These are phyloP conservation scores for Synchiropus splendidus DNA, from an alignment of 2,113 vertebrate species.

Conservation along the genomic window DNA sequence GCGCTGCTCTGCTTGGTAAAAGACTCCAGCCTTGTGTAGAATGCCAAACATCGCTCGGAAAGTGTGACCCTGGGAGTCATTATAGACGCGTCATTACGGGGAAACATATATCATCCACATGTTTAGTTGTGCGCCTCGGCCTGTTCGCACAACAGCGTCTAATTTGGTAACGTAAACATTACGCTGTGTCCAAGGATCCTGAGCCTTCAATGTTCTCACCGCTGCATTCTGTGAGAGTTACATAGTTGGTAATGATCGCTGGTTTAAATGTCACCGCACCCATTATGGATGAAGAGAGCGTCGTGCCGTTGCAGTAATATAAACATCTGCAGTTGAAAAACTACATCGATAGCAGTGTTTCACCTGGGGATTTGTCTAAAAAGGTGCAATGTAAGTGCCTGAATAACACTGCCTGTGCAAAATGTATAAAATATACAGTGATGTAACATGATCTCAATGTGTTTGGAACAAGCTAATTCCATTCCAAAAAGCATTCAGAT, in stretches of 20 bases:
- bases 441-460: no score
- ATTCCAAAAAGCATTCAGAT: no score
- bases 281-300: no score
- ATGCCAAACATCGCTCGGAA: slow-evolving; percentile 32
- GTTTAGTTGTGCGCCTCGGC: not conserved
- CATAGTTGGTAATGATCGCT: slow-evolving; percentile 44
- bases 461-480: no score
- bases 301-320: no score
- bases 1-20: slow-evolving; percentile 35
- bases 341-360: no score
- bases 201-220: slow-evolving; percentile 33
- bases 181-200: slow-evolving; percentile 9
- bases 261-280: slow-evolving; percentile 37
- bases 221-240: slow-evolving; percentile 8
- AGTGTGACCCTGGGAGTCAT: slow-evolving; percentile 28
- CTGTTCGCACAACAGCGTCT: no score
- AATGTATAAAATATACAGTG: no score
- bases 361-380: no score
- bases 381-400: no score
- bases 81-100: not conserved
- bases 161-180: slow-evolving; percentile 8
- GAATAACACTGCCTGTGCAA: no score
- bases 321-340: slow-evolving; percentile 14
- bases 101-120: slow-evolving; percentile 20
- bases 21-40: slow-evolving; percentile 25